Evolutionary conservation across 2,113 vertebrate species (phyloP).

Genomic region (Bambusicola thoracicus): DNA sequence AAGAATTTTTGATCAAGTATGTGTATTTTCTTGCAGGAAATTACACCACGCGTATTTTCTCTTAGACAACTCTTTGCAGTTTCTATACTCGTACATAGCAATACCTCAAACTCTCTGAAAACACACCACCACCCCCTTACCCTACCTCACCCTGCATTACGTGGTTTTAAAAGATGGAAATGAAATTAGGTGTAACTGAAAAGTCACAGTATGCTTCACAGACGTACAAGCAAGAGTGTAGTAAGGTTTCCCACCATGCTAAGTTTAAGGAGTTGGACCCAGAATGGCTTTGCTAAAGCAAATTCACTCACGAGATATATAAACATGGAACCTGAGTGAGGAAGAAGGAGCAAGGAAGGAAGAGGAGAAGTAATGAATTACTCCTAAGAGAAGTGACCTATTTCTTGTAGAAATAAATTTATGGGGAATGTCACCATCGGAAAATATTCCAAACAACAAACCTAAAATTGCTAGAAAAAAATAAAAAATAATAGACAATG

Average conservation of each 20-base stretch:
- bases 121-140: background rate
- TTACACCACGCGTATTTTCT: background rate
- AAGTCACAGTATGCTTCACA: background rate
- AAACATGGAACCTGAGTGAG: background rate
- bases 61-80: background rate
- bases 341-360: background rate
- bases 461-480: background rate
- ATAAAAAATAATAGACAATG: background rate
- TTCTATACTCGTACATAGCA: background rate
- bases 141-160: background rate
- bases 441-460: background rate
- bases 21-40: background rate
- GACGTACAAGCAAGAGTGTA: background rate
- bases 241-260: background rate
- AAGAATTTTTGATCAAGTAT: background rate
- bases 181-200: background rate
- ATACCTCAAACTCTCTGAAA: background rate
- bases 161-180: background rate
- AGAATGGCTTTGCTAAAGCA: background rate
- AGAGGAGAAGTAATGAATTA: background rate
- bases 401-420: background rate
- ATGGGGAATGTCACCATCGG: rapidly evolving
- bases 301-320: background rate
- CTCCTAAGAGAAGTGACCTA: background rate
- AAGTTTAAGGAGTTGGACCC: background rate